Evolutionary conservation across 2,888 invertebrate genomes (phyloP), one percentile per base, ranked within the genome.

Genomic region (Hemithea aestivaria): DNA sequence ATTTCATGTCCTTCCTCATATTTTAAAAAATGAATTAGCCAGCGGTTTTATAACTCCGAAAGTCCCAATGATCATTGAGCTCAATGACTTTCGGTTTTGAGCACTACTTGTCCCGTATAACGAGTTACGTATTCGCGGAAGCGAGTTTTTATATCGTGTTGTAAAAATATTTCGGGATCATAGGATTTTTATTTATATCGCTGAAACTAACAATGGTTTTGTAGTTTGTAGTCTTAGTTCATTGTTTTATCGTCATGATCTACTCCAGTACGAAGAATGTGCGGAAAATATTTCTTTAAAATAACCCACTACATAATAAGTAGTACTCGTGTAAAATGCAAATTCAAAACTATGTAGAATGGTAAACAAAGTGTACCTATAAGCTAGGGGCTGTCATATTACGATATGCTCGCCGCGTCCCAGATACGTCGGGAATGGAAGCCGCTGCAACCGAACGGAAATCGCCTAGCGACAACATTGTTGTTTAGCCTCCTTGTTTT

Each of bases 391-490:
- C 48, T 45, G 53, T 58, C 53, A 53, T 48, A 52, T 16, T 4
- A 2, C 62, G 65, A 68, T 71, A 64, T 52, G 54, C 49, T 52
- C 40, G 51, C 58, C 55, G 72, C 67, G 84, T 71, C 74, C 84
- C 66, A 85, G 85, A 79, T 84, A 83, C 66, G 81, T 79, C 81
- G 75, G 54, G 53, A 56, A 52, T 55, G 53, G 61, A 55, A 56
- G 64, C 65, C 61, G 64, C 60, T 64, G 72, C 68, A 62, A 58
- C 76, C 66, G 58, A 81, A 73, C 83, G 84, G 85, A 85, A 84
- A 82, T 84, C 79, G 76, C 69, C 66, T 68, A 63, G 75, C 73
- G 83, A 81, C 84, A 78, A 83, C 79, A 82, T 81, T 84, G 83
- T 82, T 75, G 67, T 71, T 63, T 66, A 67, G 65, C 70, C 63